Conservation (phyloP, 2,888 invertebrate genomes). For the Kryphioiulus occultus region DNA sequence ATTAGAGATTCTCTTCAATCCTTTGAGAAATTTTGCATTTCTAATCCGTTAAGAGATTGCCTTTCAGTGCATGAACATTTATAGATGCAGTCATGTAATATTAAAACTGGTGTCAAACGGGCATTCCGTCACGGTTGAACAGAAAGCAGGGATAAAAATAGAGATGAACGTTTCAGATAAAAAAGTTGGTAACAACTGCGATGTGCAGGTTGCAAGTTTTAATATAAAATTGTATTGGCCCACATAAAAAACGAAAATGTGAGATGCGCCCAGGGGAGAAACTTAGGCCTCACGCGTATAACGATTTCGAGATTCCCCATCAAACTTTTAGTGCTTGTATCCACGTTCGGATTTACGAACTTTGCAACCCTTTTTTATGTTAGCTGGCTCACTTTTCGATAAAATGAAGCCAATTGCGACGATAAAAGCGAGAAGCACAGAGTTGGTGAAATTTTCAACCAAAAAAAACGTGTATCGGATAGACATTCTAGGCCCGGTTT, state of each 20-base stretch:
- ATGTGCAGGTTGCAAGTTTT: conserved; percentile 7
- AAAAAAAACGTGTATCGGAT: not conserved
- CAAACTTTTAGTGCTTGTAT: conserved; percentile 36
- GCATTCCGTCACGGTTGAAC: not conserved
- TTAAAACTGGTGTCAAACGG: not conserved
- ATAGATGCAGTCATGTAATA: not conserved
- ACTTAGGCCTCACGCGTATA: conserved; percentile 21
- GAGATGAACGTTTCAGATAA: not conserved
- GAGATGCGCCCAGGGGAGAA: not conserved
- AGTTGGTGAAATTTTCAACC: conserved; percentile 6
- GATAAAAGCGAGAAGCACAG: conserved; percentile 35
- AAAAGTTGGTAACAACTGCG: conserved; percentile 29
- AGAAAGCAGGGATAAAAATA: not conserved
- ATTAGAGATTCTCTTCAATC: not conserved
- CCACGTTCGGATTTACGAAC: conserved; percentile 29
- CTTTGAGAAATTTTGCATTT: not conserved
- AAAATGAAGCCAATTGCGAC: conserved; percentile 32
- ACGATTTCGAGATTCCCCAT: conserved; percentile 32
- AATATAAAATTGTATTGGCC: conserved; percentile 28
- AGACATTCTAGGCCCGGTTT: conserved; percentile 10
- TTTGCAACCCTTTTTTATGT: conserved; percentile 38
- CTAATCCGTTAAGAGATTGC: not conserved
- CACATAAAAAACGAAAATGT: conserved; percentile 22
- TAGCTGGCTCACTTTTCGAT: conserved; percentile 32
- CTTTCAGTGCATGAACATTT: not conserved